phyloP scores from a whole-genome alignment of 2,797 vertebrate species.

The Sebastes cheni region DNA sequence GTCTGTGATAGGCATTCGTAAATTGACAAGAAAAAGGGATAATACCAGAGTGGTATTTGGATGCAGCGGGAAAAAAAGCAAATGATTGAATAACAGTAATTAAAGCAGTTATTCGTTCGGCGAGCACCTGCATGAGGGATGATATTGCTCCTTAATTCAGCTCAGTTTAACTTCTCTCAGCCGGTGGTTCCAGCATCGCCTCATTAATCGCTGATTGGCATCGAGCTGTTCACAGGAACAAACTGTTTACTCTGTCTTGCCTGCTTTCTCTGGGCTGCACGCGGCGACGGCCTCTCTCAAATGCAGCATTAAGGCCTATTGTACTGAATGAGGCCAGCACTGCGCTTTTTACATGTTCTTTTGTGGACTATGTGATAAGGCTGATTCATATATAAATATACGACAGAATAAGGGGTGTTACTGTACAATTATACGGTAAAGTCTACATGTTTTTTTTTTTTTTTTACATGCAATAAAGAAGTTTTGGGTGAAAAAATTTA shows the following conservation, averaged over 20 bases:
- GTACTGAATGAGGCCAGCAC: constrained; percentile 45
- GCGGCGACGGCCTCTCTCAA: constrained; percentile 52
- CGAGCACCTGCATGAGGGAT: constrained; percentile 98
- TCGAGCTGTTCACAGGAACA: constrained; percentile 83
- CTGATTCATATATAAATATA: constrained; percentile 17
- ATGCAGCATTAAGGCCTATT: constrained; percentile 74
- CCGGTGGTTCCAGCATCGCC: constrained; percentile 84
- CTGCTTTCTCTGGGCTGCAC: constrained; percentile 75
- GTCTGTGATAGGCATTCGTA: constrained; percentile 89
- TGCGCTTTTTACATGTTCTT: constrained; percentile 16
- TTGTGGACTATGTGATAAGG: constrained; percentile 24
- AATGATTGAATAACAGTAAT: constrained; percentile 99
- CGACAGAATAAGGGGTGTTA: background rate
- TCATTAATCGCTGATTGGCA: constrained; percentile 89
- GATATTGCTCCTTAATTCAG: constrained; percentile 98
- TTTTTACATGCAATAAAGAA: background rate
- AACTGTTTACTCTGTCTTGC: constrained; percentile 85
- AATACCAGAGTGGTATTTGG: constrained; percentile 92
- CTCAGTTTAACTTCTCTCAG: constrained; percentile 95
- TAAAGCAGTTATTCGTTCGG: constrained; percentile 99
- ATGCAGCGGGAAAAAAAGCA: constrained; percentile 79
- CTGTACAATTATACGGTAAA: background rate
- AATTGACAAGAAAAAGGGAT: constrained; percentile 95
- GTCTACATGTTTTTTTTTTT: background rate
- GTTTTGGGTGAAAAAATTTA: background rate